Conservation (phyloP, 2,797 vertebrate species). For the Melanotaenia parkinsoni region DNA sequence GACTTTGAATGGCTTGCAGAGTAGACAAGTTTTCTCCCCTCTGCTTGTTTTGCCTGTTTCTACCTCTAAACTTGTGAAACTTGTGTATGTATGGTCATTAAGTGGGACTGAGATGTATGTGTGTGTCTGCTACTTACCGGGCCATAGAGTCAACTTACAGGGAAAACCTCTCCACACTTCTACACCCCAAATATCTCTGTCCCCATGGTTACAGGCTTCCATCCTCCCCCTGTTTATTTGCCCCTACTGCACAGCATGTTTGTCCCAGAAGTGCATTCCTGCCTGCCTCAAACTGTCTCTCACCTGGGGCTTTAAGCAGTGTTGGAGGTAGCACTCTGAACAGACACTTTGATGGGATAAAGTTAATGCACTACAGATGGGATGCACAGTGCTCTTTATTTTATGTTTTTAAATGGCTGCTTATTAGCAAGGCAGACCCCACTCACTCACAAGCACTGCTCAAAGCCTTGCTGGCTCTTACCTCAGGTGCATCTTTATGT, state of each 20-base stretch:
- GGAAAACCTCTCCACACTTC: conserved; percentile 79
- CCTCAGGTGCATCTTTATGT: conserved; percentile 68
- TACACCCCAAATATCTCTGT: conserved; percentile 68
- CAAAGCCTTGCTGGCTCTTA: conserved; percentile 73
- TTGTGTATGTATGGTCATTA: conserved; percentile 74
- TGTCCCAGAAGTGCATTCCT: conserved; percentile 79
- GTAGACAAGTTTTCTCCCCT: conserved; percentile 71
- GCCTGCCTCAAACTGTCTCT: conserved; percentile 73
- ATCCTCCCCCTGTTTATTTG: conserved; percentile 73
- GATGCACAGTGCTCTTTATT: conserved; percentile 22
- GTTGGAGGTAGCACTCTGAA: conserved; percentile 59
- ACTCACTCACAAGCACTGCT: conserved; percentile 75
- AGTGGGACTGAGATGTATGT: conserved; percentile 74
- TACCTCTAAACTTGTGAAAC: conserved; percentile 82
- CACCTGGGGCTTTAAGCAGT: conserved; percentile 82
- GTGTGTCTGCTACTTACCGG: conserved; percentile 75
- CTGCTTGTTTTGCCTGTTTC: conserved; percentile 84
- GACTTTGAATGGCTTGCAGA: conserved; percentile 87
- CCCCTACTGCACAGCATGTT: conserved; percentile 87
- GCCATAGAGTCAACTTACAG: conserved; percentile 83
- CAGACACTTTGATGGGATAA: conserved; percentile 13
- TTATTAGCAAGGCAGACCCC: conserved; percentile 28
- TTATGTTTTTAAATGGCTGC: conserved; percentile 20
- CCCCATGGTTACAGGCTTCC: conserved; percentile 73
- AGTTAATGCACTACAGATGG: conserved; percentile 8